Conservation (phyloP, 2,888 invertebrate species). For the Erebia ligea region DNA sequence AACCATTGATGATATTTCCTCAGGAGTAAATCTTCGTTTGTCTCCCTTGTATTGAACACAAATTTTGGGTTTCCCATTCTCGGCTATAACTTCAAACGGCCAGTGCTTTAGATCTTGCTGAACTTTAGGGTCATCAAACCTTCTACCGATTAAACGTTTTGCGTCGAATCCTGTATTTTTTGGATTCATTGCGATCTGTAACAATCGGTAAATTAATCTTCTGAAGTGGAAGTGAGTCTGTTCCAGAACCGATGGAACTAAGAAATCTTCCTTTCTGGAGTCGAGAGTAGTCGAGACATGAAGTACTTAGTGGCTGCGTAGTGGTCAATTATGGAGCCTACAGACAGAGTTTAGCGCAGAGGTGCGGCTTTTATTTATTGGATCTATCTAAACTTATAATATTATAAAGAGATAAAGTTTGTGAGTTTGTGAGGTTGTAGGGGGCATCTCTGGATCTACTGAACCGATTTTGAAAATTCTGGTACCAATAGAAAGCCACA, state of each 20-base stretch:
- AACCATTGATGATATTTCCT: constrained; percentile 94
- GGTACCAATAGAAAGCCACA: too few species aligned
- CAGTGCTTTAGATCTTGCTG: constrained; percentile 93
- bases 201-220: constrained; percentile 13
- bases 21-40: constrained; percentile 89
- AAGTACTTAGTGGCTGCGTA: too few species aligned
- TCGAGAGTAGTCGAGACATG: too few species aligned
- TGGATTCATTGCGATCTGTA: constrained; percentile 90
- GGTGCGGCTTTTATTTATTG: too few species aligned
- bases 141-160: constrained; percentile 92
- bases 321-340: too few species aligned
- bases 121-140: constrained; percentile 89
- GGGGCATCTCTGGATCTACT: too few species aligned
- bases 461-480: too few species aligned
- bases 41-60: constrained; percentile 89
- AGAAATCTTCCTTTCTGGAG: too few species aligned
- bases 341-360: too few species aligned
- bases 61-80: constrained; percentile 89
- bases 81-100: constrained; percentile 89
- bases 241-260: background rate
- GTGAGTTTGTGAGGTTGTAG: too few species aligned
- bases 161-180: constrained; percentile 92
- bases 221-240: background rate
- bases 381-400: too few species aligned
- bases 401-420: too few species aligned